These are phyloP conservation scores for Geotrupes spiniger DNA, from an alignment of 2,888 invertebrate genomes.

Conservation along the genomic window DNA sequence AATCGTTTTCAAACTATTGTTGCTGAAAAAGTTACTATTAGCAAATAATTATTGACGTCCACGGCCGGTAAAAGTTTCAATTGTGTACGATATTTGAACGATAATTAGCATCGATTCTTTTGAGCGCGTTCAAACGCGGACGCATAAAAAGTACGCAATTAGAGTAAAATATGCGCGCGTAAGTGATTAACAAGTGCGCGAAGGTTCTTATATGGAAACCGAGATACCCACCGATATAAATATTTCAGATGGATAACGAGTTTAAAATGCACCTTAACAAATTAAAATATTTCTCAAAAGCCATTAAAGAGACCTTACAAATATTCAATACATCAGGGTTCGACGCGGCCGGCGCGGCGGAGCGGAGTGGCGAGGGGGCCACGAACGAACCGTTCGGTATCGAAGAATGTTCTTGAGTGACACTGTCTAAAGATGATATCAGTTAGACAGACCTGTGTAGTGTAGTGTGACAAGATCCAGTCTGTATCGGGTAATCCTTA, in stretches of 20 bases:
- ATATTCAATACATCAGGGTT: conserved; percentile 2
- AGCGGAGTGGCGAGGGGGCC: conserved; percentile 1
- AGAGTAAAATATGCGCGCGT: too few relatives aligned
- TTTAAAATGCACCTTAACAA: conserved; percentile 6
- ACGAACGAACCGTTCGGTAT: not conserved
- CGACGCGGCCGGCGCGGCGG: not conserved
- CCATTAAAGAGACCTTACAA: conserved; percentile 7
- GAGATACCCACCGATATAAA: too few relatives aligned
- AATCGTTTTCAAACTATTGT: too few relatives aligned
- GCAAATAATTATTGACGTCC: too few relatives aligned
- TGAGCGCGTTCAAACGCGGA: too few relatives aligned
- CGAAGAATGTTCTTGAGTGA: conserved; percentile 27
- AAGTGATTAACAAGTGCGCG: too few relatives aligned
- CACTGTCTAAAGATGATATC: conserved; percentile 35
- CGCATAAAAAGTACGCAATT: too few relatives aligned
- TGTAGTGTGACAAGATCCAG: conserved; percentile 34
- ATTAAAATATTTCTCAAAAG: conserved; percentile 10
- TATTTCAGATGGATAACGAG: not conserved
- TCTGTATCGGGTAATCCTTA: conserved; percentile 35
- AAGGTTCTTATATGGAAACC: too few relatives aligned
- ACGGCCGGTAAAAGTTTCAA: too few relatives aligned
- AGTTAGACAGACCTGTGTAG: conserved; percentile 32
- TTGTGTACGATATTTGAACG: too few relatives aligned
- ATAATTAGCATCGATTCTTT: too few relatives aligned
- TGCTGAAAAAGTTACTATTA: too few relatives aligned